phyloP scores from a whole-genome alignment of 2,113 vertebrate genomes.

The Phyllopteryx taeniolatus region DNA sequence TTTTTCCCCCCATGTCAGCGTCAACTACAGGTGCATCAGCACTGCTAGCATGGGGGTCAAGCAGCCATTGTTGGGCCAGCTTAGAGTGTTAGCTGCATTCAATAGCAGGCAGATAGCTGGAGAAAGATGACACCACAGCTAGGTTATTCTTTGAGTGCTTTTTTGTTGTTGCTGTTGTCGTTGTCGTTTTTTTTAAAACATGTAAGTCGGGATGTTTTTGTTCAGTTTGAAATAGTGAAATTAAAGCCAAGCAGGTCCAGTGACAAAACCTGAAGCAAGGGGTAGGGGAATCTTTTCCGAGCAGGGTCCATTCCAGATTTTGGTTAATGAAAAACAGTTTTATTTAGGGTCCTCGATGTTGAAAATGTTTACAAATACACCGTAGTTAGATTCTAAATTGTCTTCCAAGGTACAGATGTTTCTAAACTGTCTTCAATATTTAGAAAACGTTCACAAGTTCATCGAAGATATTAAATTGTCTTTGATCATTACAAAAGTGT shows the following conservation, averaged over 20 bases:
- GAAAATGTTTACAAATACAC: no score
- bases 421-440: no score
- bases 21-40: slow-evolving; percentile 31
- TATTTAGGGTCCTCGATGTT: no score
- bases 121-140: slow-evolving; percentile 38
- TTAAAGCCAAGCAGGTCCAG: background rate
- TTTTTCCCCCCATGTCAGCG: background rate
- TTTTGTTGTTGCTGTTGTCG: background rate
- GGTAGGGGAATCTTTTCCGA: no score
- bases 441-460: no score
- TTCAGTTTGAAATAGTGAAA: background rate
- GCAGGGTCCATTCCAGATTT: no score
- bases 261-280: background rate
- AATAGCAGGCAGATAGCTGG: slow-evolving; percentile 51
- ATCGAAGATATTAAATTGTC: no score
- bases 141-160: background rate
- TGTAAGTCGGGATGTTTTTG: background rate
- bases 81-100: slow-evolving; percentile 30
- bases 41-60: slow-evolving; percentile 40
- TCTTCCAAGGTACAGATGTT: no score
- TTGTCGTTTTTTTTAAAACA: background rate
- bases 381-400: no score
- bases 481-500: no score
- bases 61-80: slow-evolving; percentile 49
- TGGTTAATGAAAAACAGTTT: no score